Evolutionary conservation across 2,113 vertebrate genomes (phyloP).

Genomic region (Burhinus bistriatus): DNA sequence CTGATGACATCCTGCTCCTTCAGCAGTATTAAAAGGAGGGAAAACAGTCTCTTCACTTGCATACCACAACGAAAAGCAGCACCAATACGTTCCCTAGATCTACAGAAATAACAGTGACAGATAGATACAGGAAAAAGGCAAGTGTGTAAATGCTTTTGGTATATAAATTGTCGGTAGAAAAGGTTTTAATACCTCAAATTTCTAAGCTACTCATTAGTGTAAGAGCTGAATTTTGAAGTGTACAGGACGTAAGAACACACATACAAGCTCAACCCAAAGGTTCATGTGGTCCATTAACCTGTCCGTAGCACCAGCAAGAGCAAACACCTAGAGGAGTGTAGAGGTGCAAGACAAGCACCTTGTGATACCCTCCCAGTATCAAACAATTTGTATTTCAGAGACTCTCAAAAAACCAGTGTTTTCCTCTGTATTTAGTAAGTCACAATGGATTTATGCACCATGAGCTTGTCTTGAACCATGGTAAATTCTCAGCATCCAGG

Average conservation of each 20-base stretch:
- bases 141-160: neutral
- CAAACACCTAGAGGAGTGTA: neutral
- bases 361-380: neutral
- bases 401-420: neutral
- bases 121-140: fast-evolving
- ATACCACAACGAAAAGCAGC: neutral
- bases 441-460: neutral
- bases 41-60: neutral
- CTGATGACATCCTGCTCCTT: neutral
- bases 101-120: neutral
- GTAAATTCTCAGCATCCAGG: neutral
- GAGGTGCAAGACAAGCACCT: neutral
- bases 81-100: neutral
- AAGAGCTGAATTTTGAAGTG: neutral
- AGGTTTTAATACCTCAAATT: neutral
- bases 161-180: neutral
- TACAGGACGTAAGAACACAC: neutral
- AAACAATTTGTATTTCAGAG: neutral
- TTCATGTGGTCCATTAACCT: neutral
- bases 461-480: neutral
- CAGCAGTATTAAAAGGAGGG: neutral
- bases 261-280: neutral
- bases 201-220: neutral
- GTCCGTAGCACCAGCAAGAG: neutral
- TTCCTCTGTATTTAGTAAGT: neutral